These are phyloP conservation scores for Steinernema feltiae DNA, from an alignment of 1,140 invertebrate genomes.

Conservation along the genomic window DNA sequence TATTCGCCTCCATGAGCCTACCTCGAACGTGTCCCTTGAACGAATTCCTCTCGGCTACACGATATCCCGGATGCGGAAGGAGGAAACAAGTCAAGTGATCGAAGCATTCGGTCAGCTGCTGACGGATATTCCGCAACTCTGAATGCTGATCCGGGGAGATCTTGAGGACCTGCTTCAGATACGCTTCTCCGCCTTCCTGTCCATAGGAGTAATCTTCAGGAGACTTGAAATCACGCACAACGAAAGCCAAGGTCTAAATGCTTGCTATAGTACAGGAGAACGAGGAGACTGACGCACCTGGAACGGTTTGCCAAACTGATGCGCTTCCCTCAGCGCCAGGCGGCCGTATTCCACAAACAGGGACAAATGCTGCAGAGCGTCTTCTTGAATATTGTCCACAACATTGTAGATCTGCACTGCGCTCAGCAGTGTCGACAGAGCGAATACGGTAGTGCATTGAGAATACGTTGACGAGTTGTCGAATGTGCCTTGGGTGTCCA, in stretches of 20 bases:
- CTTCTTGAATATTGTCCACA: slow-evolving; percentile 62
- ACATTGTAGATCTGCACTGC: slow-evolving; percentile 64
- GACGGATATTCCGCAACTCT: slow-evolving; percentile 42
- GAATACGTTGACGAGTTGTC: slow-evolving; percentile 89
- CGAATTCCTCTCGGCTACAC: slow-evolving; percentile 48
- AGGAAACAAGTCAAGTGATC: slow-evolving; percentile 48
- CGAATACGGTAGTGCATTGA: slow-evolving; percentile 82
- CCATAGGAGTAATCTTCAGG: slow-evolving; percentile 49
- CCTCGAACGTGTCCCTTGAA: slow-evolving; percentile 55
- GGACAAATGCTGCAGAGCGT: slow-evolving; percentile 63
- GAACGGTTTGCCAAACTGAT: slow-evolving; percentile 69
- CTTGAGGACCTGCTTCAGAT: slow-evolving; percentile 42
- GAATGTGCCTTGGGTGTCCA: slow-evolving; percentile 96
- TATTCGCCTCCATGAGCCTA: too few relatives aligned
- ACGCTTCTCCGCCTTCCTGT: slow-evolving; percentile 43
- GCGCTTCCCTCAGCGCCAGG: slow-evolving; percentile 81
- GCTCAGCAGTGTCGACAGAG: slow-evolving; percentile 63
- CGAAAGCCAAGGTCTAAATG: slow-evolving; percentile 49
- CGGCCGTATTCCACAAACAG: slow-evolving; percentile 95
- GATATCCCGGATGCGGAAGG: slow-evolving; percentile 54
- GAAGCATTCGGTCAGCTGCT: slow-evolving; percentile 50
- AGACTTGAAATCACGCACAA: slow-evolving; percentile 55
- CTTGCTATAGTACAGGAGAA: too few relatives aligned
- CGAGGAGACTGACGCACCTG: slow-evolving; percentile 61
- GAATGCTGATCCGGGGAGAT: slow-evolving; percentile 32